Evolutionary conservation across 2,113 vertebrate genomes (phyloP).

Genomic region (Vulpes vulpes): DNA sequence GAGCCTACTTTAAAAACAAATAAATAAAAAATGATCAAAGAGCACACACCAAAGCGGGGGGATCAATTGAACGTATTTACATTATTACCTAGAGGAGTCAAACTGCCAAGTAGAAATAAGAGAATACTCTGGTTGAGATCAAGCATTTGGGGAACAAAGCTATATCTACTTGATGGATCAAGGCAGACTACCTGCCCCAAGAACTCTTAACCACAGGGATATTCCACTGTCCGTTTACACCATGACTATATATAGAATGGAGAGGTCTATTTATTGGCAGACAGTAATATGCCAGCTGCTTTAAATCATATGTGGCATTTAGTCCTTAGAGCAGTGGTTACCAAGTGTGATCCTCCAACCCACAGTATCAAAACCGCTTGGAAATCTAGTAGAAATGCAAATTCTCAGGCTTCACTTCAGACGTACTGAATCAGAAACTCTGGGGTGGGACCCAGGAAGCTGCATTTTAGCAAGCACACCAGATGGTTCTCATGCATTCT

Average conservation of each 20-base stretch:
- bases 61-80: not conserved
- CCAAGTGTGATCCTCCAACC: not conserved
- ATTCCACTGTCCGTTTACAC: not conserved
- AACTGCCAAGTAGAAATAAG: not conserved
- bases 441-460: not conserved
- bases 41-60: not conserved
- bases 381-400: not conserved
- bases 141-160: not conserved
- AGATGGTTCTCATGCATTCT: not conserved
- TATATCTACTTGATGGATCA: not conserved
- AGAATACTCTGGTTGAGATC: not conserved
- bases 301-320: not conserved
- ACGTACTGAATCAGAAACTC: not conserved
- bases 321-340: not conserved
- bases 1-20: not conserved
- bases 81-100: not conserved
- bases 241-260: fast-evolving
- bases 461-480: not conserved
- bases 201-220: not conserved
- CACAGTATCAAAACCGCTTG: not conserved
- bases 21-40: not conserved
- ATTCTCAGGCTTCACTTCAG: not conserved
- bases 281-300: not conserved
- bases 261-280: not conserved
- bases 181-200: not conserved